Percentiles rank a stretch among this genome's conserved stretches.
These are phyloP conservation scores for Erebia ligea DNA, from an alignment of 2,888 invertebrate species.

Conservation along the genomic window DNA sequence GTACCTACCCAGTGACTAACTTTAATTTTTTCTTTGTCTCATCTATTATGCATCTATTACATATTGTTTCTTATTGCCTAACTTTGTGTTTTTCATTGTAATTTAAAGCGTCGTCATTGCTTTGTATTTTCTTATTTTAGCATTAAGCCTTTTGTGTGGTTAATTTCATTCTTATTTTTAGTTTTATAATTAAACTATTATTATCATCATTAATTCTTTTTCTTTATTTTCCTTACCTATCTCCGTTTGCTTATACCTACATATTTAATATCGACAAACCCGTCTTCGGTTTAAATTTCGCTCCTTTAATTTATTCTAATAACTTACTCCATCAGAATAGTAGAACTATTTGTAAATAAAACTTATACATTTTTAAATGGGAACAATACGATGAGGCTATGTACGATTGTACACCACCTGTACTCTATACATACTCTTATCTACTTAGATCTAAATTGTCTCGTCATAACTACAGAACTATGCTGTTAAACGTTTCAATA, in stretches of 20 bases:
- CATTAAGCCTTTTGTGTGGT: slow-evolving; percentile 80
- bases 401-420: slow-evolving; percentile 80
- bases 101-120: slow-evolving; percentile 62
- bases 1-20: slow-evolving; percentile 48
- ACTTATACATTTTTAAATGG: slow-evolving; percentile 77
- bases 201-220: slow-evolving; percentile 78
- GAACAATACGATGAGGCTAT: slow-evolving; percentile 80
- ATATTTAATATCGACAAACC: slow-evolving; percentile 38
- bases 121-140: slow-evolving; percentile 70
- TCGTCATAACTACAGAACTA: slow-evolving; percentile 61
- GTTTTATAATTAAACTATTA: slow-evolving; percentile 82
- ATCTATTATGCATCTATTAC: slow-evolving; percentile 38
- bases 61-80: slow-evolving; percentile 40
- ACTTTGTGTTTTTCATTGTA: slow-evolving; percentile 50
- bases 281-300: slow-evolving; percentile 5
- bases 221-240: slow-evolving; percentile 68
- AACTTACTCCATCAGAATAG: slow-evolving; percentile 60
- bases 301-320: slow-evolving; percentile 29
- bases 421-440: slow-evolving; percentile 79
- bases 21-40: slow-evolving; percentile 43
- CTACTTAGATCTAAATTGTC: slow-evolving; percentile 73
- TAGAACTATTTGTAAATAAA: slow-evolving; percentile 80
- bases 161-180: slow-evolving; percentile 82
- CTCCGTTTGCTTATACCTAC: slow-evolving; percentile 55
- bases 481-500: slow-evolving; percentile 56